A percentile compares a stretch with the other conserved stretches of the same genome.
phyloP scores from a whole-genome alignment of 2,113 vertebrate genomes.

The Suncus etruscus region DNA sequence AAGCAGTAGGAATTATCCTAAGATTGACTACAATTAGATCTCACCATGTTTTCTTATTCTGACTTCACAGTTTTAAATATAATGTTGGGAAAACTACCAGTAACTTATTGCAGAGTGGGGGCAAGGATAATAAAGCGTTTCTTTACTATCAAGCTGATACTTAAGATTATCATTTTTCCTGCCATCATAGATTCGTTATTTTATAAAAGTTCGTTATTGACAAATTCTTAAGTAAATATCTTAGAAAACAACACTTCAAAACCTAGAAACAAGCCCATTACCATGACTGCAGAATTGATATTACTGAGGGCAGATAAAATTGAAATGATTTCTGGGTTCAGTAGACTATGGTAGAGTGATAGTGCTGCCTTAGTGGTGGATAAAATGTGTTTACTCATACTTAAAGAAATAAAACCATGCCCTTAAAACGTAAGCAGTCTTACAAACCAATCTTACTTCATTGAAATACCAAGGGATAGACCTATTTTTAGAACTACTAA shows the following conservation, averaged over 20 bases:
- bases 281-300: too few species aligned
- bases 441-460: too few species aligned
- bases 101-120: background rate
- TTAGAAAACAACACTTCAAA: background rate
- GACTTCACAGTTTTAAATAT: background rate
- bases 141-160: background rate
- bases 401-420: too few species aligned
- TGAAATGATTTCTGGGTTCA: too few species aligned
- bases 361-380: too few species aligned
- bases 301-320: too few species aligned
- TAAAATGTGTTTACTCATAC: too few species aligned
- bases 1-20: background rate
- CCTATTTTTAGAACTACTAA: too few species aligned
- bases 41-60: background rate
- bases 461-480: too few species aligned
- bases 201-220: background rate
- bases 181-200: background rate
- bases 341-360: too few species aligned
- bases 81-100: background rate
- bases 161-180: background rate
- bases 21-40: background rate
- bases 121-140: background rate
- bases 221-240: background rate
- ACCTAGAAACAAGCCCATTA: too few species aligned
- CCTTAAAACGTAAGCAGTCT: too few species aligned